Evolutionary conservation across 2,797 vertebrate genomes (phyloP).

Genomic region (Lepidocolaptes lacrymiger): DNA sequence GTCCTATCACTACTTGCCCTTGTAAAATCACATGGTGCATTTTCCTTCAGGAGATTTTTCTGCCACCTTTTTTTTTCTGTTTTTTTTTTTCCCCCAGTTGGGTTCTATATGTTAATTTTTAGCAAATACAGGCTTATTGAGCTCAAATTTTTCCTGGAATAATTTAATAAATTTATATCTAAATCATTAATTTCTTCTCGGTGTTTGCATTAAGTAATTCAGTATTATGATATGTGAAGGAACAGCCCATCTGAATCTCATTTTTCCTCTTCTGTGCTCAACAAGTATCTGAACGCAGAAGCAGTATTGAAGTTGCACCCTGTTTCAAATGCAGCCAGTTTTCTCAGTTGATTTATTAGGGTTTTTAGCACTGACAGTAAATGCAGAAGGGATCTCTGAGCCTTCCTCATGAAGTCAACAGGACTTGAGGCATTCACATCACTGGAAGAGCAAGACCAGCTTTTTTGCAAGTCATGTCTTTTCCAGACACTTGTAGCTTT

Average conservation of each 20-base stretch:
- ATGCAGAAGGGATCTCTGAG: background rate
- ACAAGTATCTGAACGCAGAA: background rate
- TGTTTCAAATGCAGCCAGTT: background rate
- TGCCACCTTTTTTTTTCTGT: background rate
- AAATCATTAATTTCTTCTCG: constrained; percentile 16
- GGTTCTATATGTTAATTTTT: constrained; percentile 36
- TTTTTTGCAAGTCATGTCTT: background rate
- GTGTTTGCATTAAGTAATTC: constrained; percentile 63
- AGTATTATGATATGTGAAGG: constrained; percentile 14
- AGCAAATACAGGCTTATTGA: constrained; percentile 37
- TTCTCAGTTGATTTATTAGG: background rate
- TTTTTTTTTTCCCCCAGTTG: background rate
- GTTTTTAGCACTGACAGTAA: background rate
- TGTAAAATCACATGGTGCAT: background rate
- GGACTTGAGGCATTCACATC: background rate
- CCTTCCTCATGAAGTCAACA: background rate
- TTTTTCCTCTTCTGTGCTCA: background rate
- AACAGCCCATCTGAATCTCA: constrained; percentile 21
- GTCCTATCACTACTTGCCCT: background rate
- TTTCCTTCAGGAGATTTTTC: constrained; percentile 43
- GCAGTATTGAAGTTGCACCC: background rate
- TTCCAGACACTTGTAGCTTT: background rate
- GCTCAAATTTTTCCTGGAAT: constrained; percentile 41
- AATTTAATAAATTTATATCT: constrained; percentile 4
- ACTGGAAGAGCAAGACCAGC: background rate